Base-by-base conservation (phyloP, 2,888 invertebrate species). In the Zaprionus bogoriensis region DNA sequence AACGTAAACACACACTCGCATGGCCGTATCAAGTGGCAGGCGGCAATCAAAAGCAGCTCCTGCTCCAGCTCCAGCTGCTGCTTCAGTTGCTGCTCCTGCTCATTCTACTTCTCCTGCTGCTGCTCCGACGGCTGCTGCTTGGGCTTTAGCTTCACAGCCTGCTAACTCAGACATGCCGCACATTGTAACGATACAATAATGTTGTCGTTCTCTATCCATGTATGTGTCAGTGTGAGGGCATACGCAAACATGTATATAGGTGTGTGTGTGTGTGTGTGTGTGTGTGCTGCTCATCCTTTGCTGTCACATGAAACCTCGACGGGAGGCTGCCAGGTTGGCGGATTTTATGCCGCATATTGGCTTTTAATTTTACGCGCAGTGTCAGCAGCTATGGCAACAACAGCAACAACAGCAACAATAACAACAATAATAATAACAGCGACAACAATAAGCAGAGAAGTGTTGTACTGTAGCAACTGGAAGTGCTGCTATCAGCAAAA, bases 311-410 rank as follows among this genome's bases (percentile, higher is more conserved):
- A 63, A 51, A 42, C 69, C 62, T 61, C 52, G 42, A 59, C 50
- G 54, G 58, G 41, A 62, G 63, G 30, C 50, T 80, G 74, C 81
- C 59, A 60, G 81, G 79, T 81, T 78, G 51, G 73, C 73, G 67
- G 62, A 78, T 75, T 84, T 73, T 67, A 65, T 77, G 67, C 63
- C 75, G 61, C 85, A 84, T 79, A 79, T 81, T 81, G 84, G 79
- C 79, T 81, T 79, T 79, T 84, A 84, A 79, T 79, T 84, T 79
- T 50, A 79, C 62, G 67, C 78, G 75, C 84, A 60, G 63, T 69
- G 84, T 84, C 79, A 79, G 84, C 79, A 77, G 72, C 77, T 59
- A 46, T 25, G 7, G 39, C 57, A 50, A 72, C 42, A 55, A 27
- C 23, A 39, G 17, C 10, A 45, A 22, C 41, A 32, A n/a, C 14